Evolutionary conservation across 2,113 vertebrate species (phyloP), one percentile per base, ranked within the genome.

Genomic region (Notarius lentiginosus): DNA sequence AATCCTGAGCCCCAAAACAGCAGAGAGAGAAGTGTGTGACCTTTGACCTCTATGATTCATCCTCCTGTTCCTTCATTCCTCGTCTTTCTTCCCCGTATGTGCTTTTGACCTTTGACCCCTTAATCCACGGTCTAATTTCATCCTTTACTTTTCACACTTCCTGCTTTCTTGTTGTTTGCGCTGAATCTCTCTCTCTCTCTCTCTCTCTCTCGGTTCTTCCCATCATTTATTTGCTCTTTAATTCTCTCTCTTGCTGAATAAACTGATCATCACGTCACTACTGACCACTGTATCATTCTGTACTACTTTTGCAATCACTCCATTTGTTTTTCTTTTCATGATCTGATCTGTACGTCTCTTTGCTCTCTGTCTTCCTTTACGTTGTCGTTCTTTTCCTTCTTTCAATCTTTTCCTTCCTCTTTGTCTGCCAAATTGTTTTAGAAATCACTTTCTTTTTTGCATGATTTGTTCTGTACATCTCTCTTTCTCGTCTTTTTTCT

Each of bases 141-240:
- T 34, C 22, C 24, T 80, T 60, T 53, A 17, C 61, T 24, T 65
- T 65, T 63, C n/a, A 10, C 22, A 2, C 22, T 22, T 63, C 20
- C 60, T 24, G 22, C 22, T 63, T 27, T 12, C 27, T 27, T 66
- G 65, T 66, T 7, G 10, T 66, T 66, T 27, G 24, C 30, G 65
- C 65, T 66, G n/a, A 66, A 65, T 53, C n/a, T 30, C 27, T 5
- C 27, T 30, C 65, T 30, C 65, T 68, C n/a, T 30, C 12, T 72
- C 5, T 84, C 15, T 82, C 17, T 1, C 61, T 53, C 3, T 61
- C 63, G 27, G 9, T 53, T 4, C 4, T 61, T 73, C 49, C 56
- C 14, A 60, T 72, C 1, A 14, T 72, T 0, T 72, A 5, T 41
- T 7, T 82, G 81, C 85, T 14, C 85, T 88, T 66, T 84, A 83